These are phyloP conservation scores for Porites cylindrica DNA, from an alignment of 92 coral and sea anemone genomes.

Conservation along the genomic window DNA sequence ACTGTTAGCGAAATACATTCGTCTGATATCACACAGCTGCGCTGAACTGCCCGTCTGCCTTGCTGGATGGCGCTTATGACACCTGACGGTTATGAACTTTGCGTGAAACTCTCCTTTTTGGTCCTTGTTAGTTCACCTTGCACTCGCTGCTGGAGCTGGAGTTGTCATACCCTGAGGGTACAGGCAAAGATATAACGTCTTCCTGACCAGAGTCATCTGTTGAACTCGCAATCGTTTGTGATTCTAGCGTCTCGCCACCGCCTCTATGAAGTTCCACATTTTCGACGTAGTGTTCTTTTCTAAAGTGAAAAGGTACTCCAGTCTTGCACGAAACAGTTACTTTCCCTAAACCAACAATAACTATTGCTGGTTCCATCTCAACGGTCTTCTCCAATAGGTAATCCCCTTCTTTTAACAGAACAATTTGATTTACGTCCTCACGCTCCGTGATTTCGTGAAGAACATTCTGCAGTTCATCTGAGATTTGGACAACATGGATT, in stretches of 20 bases:
- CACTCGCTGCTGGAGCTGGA: not conserved
- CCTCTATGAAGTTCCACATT: not conserved
- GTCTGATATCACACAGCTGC: too few relatives aligned
- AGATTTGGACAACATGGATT: not conserved
- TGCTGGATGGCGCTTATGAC: too few relatives aligned
- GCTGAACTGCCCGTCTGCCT: too few relatives aligned
- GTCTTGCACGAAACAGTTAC: constrained; percentile 2
- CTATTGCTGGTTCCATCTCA: not conserved
- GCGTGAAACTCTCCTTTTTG: too few relatives aligned
- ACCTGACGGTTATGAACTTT: not conserved
- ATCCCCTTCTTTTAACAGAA: constrained; percentile 13
- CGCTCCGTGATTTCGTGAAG: not conserved
- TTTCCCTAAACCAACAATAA: constrained; percentile 5
- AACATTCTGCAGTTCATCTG: not conserved
- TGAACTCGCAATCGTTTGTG: not conserved
- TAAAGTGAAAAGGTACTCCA: constrained; percentile 2
- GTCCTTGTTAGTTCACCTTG: constrained; percentile 2
- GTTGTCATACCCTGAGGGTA: not conserved
- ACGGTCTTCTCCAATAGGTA: not conserved
- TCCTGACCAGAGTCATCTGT: not conserved
- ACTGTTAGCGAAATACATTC: too few relatives aligned
- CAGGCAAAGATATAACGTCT: not conserved
- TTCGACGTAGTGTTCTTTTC: not conserved
- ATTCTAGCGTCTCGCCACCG: not conserved
- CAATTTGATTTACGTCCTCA: constrained; percentile 3